Percentiles rank a stretch among this genome's conserved stretches.
These are phyloP conservation scores for Neoaliturus tenellus DNA, from an alignment of 2,888 invertebrate genomes.

Conservation along the genomic window DNA sequence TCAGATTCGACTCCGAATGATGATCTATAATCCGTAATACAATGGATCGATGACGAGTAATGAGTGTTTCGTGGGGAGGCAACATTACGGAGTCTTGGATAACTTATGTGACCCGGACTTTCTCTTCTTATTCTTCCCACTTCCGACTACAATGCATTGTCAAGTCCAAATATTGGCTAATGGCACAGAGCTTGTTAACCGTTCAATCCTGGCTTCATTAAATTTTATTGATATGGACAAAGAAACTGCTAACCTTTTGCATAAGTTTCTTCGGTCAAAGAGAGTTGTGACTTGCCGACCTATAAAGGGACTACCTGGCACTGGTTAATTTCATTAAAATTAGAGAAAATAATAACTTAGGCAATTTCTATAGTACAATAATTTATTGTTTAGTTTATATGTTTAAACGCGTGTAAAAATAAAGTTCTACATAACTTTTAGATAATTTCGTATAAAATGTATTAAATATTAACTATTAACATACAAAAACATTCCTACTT, in stretches of 20 bases:
- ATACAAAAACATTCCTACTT: no score
- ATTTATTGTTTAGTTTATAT: no score
- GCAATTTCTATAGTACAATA: no score
- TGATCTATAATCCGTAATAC: background rate
- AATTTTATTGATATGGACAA: constrained; percentile 17
- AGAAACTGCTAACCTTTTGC: background rate
- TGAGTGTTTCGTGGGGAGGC: background rate
- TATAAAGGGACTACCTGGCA: background rate
- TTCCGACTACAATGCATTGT: constrained; percentile 36
- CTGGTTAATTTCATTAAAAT: no score
- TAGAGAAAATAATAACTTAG: no score
- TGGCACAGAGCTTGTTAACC: background rate
- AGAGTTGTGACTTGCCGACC: background rate
- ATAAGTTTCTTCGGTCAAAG: background rate
- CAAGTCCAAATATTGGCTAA: constrained; percentile 36
- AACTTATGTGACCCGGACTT: constrained; percentile 27
- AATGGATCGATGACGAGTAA: constrained; percentile 29
- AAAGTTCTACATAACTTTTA: no score
- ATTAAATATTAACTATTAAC: no score
- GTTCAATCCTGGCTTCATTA: background rate
- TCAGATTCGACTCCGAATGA: no score
- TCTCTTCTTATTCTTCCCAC: constrained; percentile 29
- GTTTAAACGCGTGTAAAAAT: no score
- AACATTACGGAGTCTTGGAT: background rate
- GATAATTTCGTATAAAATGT: no score